Percentiles rank a stretch among this genome's conserved stretches.
Evolutionary conservation across 1,140 invertebrate species (phyloP).

Genomic region (Lepidurus apus): DNA sequence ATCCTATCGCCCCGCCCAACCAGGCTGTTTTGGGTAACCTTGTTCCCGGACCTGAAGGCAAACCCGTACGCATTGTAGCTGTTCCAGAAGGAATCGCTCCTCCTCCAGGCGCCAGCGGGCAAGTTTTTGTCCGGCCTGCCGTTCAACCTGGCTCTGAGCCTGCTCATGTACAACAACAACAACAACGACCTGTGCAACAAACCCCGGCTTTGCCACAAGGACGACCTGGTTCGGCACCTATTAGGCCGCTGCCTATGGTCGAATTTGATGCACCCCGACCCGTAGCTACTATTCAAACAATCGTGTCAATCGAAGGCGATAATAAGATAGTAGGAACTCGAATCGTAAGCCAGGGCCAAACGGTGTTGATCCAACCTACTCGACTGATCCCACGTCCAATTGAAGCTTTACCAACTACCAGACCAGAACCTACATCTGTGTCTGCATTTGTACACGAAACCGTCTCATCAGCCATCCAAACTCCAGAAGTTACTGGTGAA

Average conservation of each 20-base stretch:
- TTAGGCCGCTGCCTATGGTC: background rate
- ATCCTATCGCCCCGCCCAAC: background rate
- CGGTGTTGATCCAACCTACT: slow-evolving; percentile 31
- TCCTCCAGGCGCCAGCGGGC: slow-evolving; percentile 33
- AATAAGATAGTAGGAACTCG: slow-evolving; percentile 42
- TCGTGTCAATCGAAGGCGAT: slow-evolving; percentile 42
- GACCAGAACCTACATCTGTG: background rate
- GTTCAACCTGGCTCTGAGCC: background rate
- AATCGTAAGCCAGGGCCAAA: slow-evolving; percentile 34
- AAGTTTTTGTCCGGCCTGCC: slow-evolving; percentile 34
- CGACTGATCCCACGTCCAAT: slow-evolving; percentile 11
- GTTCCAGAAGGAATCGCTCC: slow-evolving; percentile 31
- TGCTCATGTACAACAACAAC: background rate
- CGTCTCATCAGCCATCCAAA: background rate
- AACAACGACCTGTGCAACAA: background rate
- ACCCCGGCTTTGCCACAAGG: background rate
- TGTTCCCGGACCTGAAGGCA: slow-evolving; percentile 34
- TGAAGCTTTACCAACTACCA: background rate
- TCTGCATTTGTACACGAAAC: background rate
- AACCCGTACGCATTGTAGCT: slow-evolving; percentile 32
- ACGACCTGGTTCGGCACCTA: background rate
- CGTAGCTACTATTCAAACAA: slow-evolving; percentile 39
- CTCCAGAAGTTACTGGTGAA: background rate
- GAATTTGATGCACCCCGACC: slow-evolving; percentile 1
- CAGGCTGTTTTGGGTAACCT: slow-evolving; percentile 15